Evolutionary conservation across 2,888 invertebrate genomes (phyloP).

Genomic region (Notodonta ziczac): DNA sequence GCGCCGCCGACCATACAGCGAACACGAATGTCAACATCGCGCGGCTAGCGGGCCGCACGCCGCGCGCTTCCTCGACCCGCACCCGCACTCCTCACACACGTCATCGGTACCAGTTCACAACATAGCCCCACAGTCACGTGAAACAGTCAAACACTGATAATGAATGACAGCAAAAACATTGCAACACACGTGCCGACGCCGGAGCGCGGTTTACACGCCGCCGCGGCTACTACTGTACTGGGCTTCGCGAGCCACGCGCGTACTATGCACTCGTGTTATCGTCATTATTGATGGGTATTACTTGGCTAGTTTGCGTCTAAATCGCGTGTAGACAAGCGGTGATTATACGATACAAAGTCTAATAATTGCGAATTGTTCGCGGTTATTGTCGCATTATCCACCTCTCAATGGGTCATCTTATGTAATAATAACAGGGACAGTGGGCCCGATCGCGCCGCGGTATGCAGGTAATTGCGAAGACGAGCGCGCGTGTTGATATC

Average conservation of each 20-base stretch:
- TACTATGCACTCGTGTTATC: constrained; percentile 67
- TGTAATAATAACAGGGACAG: constrained; percentile 27
- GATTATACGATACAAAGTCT: constrained; percentile 38
- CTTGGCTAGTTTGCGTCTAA: constrained; percentile 48
- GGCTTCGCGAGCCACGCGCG: constrained; percentile 59
- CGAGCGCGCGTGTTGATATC: constrained; percentile 64
- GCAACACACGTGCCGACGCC: constrained; percentile 40
- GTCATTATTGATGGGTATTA: constrained; percentile 70
- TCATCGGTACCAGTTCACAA: constrained; percentile 64
- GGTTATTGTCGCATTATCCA: constrained; percentile 35
- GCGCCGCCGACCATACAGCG: constrained; percentile 86
- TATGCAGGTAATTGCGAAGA: constrained; percentile 42
- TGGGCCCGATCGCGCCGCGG: constrained; percentile 33
- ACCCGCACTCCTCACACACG: constrained; percentile 61
- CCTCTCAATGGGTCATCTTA: constrained; percentile 30
- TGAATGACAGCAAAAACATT: constrained; percentile 35
- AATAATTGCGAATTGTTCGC: constrained; percentile 34
- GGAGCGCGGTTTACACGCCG: constrained; percentile 67
- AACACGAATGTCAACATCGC: constrained; percentile 86
- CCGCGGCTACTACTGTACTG: constrained; percentile 69
- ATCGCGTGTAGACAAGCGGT: constrained; percentile 42
- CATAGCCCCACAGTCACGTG: constrained; percentile 40
- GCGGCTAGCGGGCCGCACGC: constrained; percentile 66
- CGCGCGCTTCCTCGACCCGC: constrained; percentile 60
- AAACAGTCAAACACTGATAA: constrained; percentile 44